These are phyloP conservation scores for Chloroceryle inda DNA, from an alignment of 2,797 vertebrate genomes.

Conservation along the genomic window DNA sequence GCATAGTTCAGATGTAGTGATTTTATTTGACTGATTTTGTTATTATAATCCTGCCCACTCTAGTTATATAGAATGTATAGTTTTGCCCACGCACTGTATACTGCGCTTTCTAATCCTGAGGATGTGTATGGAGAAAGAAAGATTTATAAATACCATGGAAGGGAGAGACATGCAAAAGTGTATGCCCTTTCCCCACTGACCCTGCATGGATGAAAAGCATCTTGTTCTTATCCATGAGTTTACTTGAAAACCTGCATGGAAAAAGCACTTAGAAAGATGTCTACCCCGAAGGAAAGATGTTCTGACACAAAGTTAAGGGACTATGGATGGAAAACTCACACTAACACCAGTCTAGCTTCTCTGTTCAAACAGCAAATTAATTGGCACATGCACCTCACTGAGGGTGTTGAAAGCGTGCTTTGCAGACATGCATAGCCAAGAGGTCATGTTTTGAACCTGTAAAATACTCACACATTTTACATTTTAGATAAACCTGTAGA, in stretches of 20 bases:
- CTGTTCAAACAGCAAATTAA: background rate
- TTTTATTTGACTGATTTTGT: background rate
- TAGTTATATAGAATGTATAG: background rate
- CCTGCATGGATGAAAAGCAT: background rate
- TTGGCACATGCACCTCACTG: background rate
- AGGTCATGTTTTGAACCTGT: background rate
- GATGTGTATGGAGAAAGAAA: background rate
- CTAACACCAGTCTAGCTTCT: background rate
- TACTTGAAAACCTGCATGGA: background rate
- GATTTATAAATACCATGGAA: background rate
- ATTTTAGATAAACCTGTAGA: slow-evolving; percentile 48
- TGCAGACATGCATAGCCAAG: background rate
- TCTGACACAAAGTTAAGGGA: background rate
- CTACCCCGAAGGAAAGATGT: background rate
- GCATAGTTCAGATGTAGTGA: background rate
- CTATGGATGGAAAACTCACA: background rate
- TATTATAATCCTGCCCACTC: background rate
- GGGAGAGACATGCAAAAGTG: accelerated
- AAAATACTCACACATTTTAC: slow-evolving; percentile 49
- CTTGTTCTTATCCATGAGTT: background rate
- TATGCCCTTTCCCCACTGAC: background rate
- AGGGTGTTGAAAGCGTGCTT: background rate
- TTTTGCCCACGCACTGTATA: background rate
- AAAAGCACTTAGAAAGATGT: background rate
- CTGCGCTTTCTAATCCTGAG: background rate